Evolutionary conservation across 2,888 invertebrate genomes (phyloP), one percentile per base, ranked within the genome.

Genomic region (Augochlorella aurata): DNA sequence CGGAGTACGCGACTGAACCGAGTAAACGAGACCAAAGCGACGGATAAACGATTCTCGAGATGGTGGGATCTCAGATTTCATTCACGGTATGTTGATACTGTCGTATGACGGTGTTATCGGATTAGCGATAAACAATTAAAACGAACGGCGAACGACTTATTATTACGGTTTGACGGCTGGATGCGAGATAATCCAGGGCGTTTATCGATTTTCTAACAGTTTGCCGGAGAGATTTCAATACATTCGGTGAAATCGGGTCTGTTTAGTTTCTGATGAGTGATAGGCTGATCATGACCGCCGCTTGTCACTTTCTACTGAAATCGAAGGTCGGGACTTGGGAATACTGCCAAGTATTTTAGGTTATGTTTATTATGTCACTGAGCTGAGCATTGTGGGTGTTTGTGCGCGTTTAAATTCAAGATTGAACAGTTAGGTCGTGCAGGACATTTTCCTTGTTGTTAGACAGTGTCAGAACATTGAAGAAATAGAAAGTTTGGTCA

Each of bases 331-430:
- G 14, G 8, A 7, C n/a, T 50, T 29, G 71, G 38, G 70, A 49
- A 65, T 66, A 71, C 21, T 74, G 83, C 58, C 78, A 77, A 69
- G 44, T 45, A 21, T 77, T 81, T 77, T 65, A 86, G 86, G 86
- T 86, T 86, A 86, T 87, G 85, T 87, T 87, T 82, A 79, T 77
- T 50, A 49, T 87, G 70, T 78, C 68, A 67, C 7, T 82, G 58
- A 66, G 65, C 69, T 24, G 70, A 21, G 24, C 21, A 29, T 61
- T 29, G 29, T 58, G n/a, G 21, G 10, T 54, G 58, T 58, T 58
- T 58, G 5, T 58, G 58, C 58, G 58, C 58, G 14, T 58, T 58
- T 24, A 14, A 14, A 24, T 24, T 58, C 24, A 18, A 16, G 18
- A 5, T 50, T 18, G 50, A 18, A 5, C 18, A 50, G 8, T 7